Percentiles rank a stretch among this genome's conserved stretches.
Conservation (phyloP, 2,797 vertebrate genomes). For the Erpetoichthys calabaricus region DNA sequence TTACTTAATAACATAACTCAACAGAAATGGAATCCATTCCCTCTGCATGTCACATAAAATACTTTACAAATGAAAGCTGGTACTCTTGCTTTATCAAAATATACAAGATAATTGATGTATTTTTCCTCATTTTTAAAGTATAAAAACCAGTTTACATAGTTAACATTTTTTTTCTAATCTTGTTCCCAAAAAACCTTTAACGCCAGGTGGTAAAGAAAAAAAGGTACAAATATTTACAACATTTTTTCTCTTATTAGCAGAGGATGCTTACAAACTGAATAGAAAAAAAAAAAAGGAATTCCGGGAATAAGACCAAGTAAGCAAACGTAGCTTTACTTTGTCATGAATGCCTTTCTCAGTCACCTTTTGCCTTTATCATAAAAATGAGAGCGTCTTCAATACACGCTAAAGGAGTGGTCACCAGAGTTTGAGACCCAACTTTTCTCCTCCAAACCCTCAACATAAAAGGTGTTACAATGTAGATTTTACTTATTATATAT, state of each 20-base stretch:
- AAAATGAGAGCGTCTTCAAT: constrained; percentile 11
- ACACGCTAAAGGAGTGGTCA: no score
- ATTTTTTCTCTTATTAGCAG: constrained; percentile 47
- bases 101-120: constrained; percentile 54
- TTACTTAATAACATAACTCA: constrained; percentile 51
- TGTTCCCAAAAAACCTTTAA: constrained; percentile 55
- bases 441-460: no score
- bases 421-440: no score
- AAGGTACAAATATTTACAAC: constrained; percentile 59
- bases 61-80: constrained; percentile 61
- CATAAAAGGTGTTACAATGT: no score
- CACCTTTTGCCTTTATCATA: constrained; percentile 21
- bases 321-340: constrained; percentile 16
- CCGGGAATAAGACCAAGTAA: constrained; percentile 32
- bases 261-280: constrained; percentile 44
- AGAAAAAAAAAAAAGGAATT: constrained; percentile 26
- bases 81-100: constrained; percentile 67
- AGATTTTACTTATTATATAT: no score
- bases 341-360: constrained; percentile 6
- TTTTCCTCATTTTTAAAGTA: constrained; percentile 34
- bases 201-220: constrained; percentile 42
- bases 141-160: constrained; percentile 53
- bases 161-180: constrained; percentile 26
- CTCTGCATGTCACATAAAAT: constrained; percentile 44
- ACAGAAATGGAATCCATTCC: constrained; percentile 48